phyloP scores from a whole-genome alignment of 2,888 invertebrate genomes.

The Oegoconia quadripuncta region DNA sequence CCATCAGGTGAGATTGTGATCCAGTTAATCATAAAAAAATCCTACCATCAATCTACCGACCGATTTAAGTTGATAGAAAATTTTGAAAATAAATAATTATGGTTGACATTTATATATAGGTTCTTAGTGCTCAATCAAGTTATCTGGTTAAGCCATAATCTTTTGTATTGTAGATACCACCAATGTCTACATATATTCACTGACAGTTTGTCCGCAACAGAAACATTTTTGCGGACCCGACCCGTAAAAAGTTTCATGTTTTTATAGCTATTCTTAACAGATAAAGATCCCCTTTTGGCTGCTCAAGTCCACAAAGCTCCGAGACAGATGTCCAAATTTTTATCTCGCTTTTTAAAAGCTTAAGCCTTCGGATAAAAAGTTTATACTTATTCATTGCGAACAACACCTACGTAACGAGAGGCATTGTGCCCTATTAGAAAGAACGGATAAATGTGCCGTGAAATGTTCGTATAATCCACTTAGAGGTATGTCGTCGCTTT shows the following conservation, averaged over 20 bases:
- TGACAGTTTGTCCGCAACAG: too few relatives aligned
- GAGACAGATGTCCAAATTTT: slow-evolving; percentile 63
- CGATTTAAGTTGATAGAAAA: too few relatives aligned
- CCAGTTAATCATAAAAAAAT: too few relatives aligned
- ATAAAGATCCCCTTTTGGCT: slow-evolving; percentile 36
- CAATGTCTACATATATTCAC: too few relatives aligned
- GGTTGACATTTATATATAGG: too few relatives aligned
- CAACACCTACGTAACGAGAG: slow-evolving; percentile 71
- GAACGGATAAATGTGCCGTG: slow-evolving; percentile 68
- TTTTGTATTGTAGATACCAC: too few relatives aligned
- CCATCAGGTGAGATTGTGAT: too few relatives aligned
- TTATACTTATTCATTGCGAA: slow-evolving; percentile 56
- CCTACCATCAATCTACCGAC: too few relatives aligned
- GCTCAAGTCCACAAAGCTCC: slow-evolving; percentile 48
- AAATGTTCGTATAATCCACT: slow-evolving; percentile 75
- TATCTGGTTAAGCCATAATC: too few relatives aligned
- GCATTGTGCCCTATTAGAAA: slow-evolving; percentile 55
- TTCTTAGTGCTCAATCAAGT: too few relatives aligned
- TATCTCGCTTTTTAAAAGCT: slow-evolving; percentile 46
- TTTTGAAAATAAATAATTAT: too few relatives aligned
- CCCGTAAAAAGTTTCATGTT: slow-evolving; percentile 41
- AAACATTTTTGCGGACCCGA: too few relatives aligned
- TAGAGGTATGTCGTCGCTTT: slow-evolving; percentile 69
- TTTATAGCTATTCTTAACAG: slow-evolving; percentile 34
- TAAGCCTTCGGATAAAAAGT: slow-evolving; percentile 51